Conservation (phyloP, 2,888 invertebrate species). For the Lepidochitona cinerea region DNA sequence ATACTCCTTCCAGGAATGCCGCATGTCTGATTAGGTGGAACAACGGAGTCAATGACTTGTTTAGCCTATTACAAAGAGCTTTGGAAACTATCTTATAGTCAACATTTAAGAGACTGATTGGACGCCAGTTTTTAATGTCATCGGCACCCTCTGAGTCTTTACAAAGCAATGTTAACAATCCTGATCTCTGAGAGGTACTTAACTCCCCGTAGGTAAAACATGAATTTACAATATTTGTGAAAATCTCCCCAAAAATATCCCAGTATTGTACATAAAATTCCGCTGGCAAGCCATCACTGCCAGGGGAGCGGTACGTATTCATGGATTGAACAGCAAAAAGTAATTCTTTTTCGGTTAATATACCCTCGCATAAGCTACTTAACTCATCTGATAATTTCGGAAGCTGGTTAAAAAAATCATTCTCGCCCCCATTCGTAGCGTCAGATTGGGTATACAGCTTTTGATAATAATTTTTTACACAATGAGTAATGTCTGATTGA, state of each 20-base stretch:
- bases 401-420: not conserved
- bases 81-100: not conserved
- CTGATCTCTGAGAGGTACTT: not conserved
- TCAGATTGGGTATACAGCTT: not conserved
- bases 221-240: not conserved
- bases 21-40: not conserved
- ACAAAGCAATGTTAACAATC: not conserved
- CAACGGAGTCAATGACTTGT: not conserved
- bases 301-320: not conserved
- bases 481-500: not conserved
- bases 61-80: not conserved
- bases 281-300: not conserved
- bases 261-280: conserved; percentile 1
- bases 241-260: not conserved
- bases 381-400: not conserved
- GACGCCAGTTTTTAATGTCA: not conserved
- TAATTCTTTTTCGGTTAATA: not conserved
- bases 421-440: not conserved
- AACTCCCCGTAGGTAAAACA: not conserved
- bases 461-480: not conserved
- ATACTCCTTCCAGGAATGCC: too few relatives aligned
- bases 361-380: not conserved
- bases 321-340: not conserved
- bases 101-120: not conserved
- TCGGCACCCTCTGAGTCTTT: not conserved